phyloP scores from a whole-genome alignment of 2,888 invertebrate genomes.

The Opisthograptis luteolata region DNA sequence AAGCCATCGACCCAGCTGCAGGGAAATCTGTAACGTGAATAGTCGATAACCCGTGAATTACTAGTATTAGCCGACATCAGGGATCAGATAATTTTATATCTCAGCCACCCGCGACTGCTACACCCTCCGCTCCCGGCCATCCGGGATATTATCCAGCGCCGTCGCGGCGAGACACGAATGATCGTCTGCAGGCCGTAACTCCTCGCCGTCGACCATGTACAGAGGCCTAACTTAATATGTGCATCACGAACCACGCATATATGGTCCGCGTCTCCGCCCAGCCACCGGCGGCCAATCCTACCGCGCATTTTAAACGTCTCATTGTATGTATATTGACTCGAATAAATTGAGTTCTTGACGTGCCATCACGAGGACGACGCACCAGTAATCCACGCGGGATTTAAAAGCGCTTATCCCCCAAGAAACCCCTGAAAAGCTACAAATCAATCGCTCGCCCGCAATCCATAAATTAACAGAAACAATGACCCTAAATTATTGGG shows the following conservation, averaged over 20 bases:
- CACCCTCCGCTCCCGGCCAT: conserved; percentile 18
- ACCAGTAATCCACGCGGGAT: conserved; percentile 42
- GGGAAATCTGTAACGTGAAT: conserved; percentile 36
- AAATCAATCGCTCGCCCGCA: conserved; percentile 80
- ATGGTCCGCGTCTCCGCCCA: conserved; percentile 73
- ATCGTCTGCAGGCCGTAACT: conserved; percentile 73
- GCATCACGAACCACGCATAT: conserved; percentile 81
- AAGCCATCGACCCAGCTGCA: conserved; percentile 1
- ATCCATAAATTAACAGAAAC: conserved; percentile 83
- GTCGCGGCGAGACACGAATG: conserved; percentile 62
- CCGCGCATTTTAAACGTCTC: conserved; percentile 76
- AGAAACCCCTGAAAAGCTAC: conserved; percentile 72
- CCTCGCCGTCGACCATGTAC: conserved; percentile 69
- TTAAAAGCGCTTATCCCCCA: conserved; percentile 41
- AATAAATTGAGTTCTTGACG: conserved; percentile 79
- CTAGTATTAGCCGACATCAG: conserved; percentile 44
- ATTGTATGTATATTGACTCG: conserved; percentile 82
- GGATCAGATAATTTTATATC: conserved; percentile 66
- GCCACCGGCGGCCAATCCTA: conserved; percentile 74
- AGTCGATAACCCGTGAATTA: conserved; percentile 49
- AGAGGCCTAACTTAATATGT: conserved; percentile 82
- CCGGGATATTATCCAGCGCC: conserved; percentile 48
- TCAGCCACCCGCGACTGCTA: conserved; percentile 59
- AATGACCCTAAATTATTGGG: conserved; percentile 83
- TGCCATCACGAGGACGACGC: conserved; percentile 44